Evolutionary conservation across 2,113 vertebrate species (phyloP).

Genomic region (Dascyllus trimaculatus): DNA sequence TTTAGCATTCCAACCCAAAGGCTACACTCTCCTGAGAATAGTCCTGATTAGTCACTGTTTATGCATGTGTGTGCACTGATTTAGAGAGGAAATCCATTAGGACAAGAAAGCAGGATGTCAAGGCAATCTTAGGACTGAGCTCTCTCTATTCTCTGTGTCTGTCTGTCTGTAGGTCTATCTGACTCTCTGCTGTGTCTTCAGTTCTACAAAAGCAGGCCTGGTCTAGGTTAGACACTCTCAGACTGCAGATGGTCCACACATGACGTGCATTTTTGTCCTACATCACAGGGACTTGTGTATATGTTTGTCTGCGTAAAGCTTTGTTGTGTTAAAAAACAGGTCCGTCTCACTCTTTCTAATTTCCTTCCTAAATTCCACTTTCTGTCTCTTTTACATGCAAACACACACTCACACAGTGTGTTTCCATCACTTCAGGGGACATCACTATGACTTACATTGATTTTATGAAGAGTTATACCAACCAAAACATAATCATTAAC

Average conservation of each 20-base stretch:
- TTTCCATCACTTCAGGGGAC: constrained; percentile 20
- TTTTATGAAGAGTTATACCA: neutral
- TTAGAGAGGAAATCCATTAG: constrained; percentile 31
- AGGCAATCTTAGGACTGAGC: constrained; percentile 2
- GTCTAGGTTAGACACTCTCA: constrained; percentile 5
- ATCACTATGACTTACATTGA: neutral
- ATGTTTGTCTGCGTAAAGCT: constrained; percentile 9
- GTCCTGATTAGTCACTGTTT: constrained; percentile 18
- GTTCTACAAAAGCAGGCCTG: neutral
- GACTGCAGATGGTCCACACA: constrained; percentile 54
- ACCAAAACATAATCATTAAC: neutral
- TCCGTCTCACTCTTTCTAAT: neutral
- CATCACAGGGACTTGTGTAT: constrained; percentile 7
- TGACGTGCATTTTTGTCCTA: constrained; percentile 25
- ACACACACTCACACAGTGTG: neutral
- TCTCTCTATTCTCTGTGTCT: neutral
- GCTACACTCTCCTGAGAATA: constrained; percentile 21
- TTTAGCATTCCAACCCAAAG: constrained; percentile 11
- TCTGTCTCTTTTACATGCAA: neutral
- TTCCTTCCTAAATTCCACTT: neutral
- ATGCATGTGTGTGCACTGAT: neutral
- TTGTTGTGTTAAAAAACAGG: constrained; percentile 5
- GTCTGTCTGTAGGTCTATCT: neutral
- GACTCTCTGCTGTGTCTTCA: too few species aligned
- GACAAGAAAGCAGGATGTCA: neutral